Evolutionary conservation across 1,140 invertebrate species (phyloP), one percentile per base, ranked within the genome.

Genomic region (Bombus balteatus): DNA sequence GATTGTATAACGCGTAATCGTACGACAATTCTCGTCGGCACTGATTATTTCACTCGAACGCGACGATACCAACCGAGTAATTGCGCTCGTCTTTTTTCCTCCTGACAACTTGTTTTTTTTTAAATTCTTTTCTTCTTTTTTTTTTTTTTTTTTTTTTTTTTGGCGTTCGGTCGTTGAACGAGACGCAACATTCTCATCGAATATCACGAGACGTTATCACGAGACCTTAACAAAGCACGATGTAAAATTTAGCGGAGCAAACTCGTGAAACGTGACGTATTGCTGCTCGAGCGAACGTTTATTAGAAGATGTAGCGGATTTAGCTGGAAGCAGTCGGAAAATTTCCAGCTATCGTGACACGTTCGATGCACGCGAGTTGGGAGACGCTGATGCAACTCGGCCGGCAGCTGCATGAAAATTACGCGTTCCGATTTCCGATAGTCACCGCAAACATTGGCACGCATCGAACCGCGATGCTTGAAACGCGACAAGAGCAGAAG

Each of bases 381-480:
- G 41, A 66, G 43, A 47, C 25, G 62, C 18, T 79, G 77, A 34
- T 79, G 77, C 77, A 47, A 81, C 47, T 59, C 43, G 6, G 32
- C 15, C 62, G 76, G 83, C 76, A 79, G 65, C 75, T 47, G 74
- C 66, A 37, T 37, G 66, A 68, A 62, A 84, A 41, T 66, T 68
- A 18, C 28, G 43, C 34, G n/a, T 71, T 68, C 71, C 47, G 47
- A 83, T 88, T 75, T 68, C 71, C 66, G 47, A 83, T 88, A 78
- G 81, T 53, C 74, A 66, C 59, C 34, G 71, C 34, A 73, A 81
- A 65, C 62, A 81, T 85, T 81, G 71, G 70, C 73, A 74, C 53
- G 88, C 73, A 32, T 85, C 34, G 59, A 22, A 10, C 28, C 39
- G 37, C 47, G 18, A 43, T 47, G n/a, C 15, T 32, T 8, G 47